A percentile compares a stretch with the other conserved stretches of the same genome.
phyloP scores from a whole-genome alignment of 2,888 invertebrate genomes.

The Melieria picta region DNA sequence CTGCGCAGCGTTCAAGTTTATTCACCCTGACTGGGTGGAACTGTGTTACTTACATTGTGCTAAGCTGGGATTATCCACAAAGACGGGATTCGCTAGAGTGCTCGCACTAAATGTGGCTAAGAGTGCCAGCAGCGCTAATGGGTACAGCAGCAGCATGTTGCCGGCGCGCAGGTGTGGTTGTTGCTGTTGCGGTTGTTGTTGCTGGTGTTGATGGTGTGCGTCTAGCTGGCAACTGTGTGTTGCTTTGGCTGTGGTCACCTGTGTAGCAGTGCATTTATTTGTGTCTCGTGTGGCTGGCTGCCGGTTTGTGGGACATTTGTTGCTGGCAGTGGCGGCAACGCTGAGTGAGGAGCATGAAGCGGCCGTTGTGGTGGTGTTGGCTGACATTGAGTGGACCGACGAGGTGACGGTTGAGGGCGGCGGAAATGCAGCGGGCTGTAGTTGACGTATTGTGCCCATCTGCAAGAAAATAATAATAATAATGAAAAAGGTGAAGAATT shows the following conservation, averaged over 20 bases:
- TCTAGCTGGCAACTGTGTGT: conserved; percentile 31
- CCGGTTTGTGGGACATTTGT: conserved; percentile 25
- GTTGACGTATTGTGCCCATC: conserved; percentile 55
- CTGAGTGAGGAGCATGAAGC: no score
- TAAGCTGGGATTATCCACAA: conserved; percentile 66
- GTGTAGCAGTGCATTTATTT: conserved; percentile 28
- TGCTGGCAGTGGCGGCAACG: conserved; percentile 9
- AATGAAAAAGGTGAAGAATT: conserved; percentile 19
- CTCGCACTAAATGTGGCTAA: conserved; percentile 38
- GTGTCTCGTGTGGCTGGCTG: conserved; percentile 21
- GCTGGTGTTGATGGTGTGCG: conserved; percentile 25
- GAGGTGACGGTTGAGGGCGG: conserved; percentile 18
- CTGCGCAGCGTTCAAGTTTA: no score
- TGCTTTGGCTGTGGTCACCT: conserved; percentile 3
- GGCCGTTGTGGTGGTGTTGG: conserved; percentile 18
- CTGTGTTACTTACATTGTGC: conserved; percentile 64
- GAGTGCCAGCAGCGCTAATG: conserved; percentile 28
- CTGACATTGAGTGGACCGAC: conserved; percentile 2
- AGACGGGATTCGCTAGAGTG: conserved; percentile 60
- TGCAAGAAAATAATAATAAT: conserved; percentile 48
- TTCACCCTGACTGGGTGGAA: no score
- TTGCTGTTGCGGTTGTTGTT: conserved; percentile 22
- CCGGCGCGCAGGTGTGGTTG: conserved; percentile 18
- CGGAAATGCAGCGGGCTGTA: conserved; percentile 45
- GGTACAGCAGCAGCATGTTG: conserved; percentile 31